Evolutionary conservation across 1,140 invertebrate species (phyloP).

Genomic region (Cherax destructor): DNA sequence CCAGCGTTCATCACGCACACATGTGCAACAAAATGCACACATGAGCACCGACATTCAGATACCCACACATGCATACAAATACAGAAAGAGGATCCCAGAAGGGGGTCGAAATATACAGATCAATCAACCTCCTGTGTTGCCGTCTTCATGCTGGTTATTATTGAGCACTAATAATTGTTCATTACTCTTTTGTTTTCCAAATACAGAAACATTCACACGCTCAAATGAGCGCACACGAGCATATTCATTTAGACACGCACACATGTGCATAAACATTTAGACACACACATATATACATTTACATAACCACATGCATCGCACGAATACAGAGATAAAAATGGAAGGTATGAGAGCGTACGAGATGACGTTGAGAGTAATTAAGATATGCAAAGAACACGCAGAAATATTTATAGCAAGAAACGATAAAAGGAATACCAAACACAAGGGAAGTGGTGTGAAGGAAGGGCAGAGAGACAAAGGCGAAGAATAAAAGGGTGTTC

Average conservation of each 20-base stretch:
- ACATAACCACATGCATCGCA: neutral
- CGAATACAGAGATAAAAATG: neutral
- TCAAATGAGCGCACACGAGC: neutral
- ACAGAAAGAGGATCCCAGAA: neutral
- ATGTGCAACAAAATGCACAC: neutral
- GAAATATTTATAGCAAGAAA: neutral
- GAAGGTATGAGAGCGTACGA: neutral
- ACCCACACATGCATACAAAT: constrained; percentile 13
- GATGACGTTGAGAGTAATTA: too few relatives aligned
- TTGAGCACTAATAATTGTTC: too few relatives aligned
- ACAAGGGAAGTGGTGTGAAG: neutral
- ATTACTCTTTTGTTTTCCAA: neutral
- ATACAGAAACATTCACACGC: neutral
- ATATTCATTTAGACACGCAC: neutral
- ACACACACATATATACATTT: constrained; percentile 28
- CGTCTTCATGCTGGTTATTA: too few relatives aligned
- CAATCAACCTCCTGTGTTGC: too few relatives aligned
- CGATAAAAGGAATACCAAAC: neutral
- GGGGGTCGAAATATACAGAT: too few relatives aligned
- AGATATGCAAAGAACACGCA: neutral
- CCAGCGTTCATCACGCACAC: neutral
- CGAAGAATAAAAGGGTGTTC: neutral
- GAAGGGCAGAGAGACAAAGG: neutral
- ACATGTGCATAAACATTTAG: constrained; percentile 11
- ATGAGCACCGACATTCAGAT: neutral